Conservation (phyloP, 2,888 invertebrate species). For the Sarcophaga subvicina region DNA sequence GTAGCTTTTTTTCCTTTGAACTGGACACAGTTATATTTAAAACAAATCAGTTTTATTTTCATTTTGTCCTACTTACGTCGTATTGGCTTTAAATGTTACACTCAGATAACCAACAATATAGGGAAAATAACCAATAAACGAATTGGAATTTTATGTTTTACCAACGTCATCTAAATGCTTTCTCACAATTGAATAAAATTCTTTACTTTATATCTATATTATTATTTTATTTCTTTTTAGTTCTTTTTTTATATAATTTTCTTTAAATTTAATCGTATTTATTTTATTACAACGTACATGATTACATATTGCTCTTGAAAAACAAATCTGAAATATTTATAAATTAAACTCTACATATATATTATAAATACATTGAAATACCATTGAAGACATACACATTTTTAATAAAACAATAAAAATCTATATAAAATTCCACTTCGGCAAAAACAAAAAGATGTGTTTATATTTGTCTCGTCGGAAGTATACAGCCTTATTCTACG, state of each 20-base stretch:
- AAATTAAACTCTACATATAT: constrained; percentile 37
- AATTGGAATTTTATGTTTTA: constrained; percentile 48
- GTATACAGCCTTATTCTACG: too few relatives aligned
- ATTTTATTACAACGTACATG: constrained; percentile 41
- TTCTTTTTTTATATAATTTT: constrained; percentile 26
- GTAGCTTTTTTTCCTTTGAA: constrained; percentile 17
- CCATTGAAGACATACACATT: constrained; percentile 59
- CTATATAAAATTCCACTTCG: constrained; percentile 69
- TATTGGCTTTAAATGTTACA: neutral
- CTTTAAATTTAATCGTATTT: neutral
- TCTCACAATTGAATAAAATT: constrained; percentile 15
- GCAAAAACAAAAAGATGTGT: constrained; percentile 53
- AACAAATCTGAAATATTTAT: constrained; percentile 59
- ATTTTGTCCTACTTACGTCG: neutral
- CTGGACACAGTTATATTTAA: too few relatives aligned
- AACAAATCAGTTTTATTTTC: too few relatives aligned
- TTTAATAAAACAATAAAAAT: constrained; percentile 59
- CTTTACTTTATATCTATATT: constrained; percentile 28
- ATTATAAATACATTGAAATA: constrained; percentile 60
- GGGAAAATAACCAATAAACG: constrained; percentile 9
- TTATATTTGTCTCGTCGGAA: neutral
- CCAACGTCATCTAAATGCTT: neutral
- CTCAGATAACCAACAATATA: neutral
- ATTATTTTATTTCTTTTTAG: constrained; percentile 18
- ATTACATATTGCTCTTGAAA: constrained; percentile 38